These are phyloP conservation scores for Orthosia gracilis DNA, from an alignment of 2,888 invertebrate genomes.

Conservation along the genomic window DNA sequence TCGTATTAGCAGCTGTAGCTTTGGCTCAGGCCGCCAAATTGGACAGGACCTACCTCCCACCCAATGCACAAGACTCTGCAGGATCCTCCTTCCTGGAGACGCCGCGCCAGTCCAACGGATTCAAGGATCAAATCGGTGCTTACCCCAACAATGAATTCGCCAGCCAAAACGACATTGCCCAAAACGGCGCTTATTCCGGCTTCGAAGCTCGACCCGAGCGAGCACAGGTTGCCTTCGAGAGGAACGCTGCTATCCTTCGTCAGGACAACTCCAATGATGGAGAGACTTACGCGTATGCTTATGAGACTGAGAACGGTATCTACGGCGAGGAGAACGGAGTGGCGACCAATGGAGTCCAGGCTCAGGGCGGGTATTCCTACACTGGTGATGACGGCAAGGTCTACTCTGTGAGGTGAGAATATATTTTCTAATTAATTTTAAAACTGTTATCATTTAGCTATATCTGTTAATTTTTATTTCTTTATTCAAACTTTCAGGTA, in stretches of 20 bases:
- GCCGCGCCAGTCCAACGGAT: slow-evolving; percentile 56
- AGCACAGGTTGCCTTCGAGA: slow-evolving; percentile 84
- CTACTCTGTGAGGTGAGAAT: slow-evolving; percentile 82
- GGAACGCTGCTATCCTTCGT: slow-evolving; percentile 85
- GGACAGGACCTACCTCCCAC: slow-evolving; percentile 85
- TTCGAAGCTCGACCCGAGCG: slow-evolving; percentile 76
- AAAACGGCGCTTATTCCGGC: slow-evolving; percentile 62
- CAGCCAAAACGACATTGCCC: slow-evolving; percentile 48
- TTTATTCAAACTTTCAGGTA: slow-evolving; percentile 72
- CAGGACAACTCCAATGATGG: slow-evolving; percentile 84
- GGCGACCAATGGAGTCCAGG: slow-evolving; percentile 85
- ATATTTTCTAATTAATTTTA: background rate
- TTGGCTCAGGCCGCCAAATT: slow-evolving; percentile 82
- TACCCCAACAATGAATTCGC: slow-evolving; percentile 46
- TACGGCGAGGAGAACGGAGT: slow-evolving; percentile 85
- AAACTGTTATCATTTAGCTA: too few species aligned
- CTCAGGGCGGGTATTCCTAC: slow-evolving; percentile 86
- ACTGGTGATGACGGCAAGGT: slow-evolving; percentile 87
- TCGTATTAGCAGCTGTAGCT: slow-evolving; percentile 77
- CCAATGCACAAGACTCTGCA: slow-evolving; percentile 70
- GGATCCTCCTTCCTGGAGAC: slow-evolving; percentile 63
- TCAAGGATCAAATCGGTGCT: slow-evolving; percentile 46
- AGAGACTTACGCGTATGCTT: slow-evolving; percentile 82
- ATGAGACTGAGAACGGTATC: slow-evolving; percentile 87
- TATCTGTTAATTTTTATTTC: too few species aligned